Conservation (phyloP, 1,140 invertebrate species). For the Eulimnadia texana region DNA sequence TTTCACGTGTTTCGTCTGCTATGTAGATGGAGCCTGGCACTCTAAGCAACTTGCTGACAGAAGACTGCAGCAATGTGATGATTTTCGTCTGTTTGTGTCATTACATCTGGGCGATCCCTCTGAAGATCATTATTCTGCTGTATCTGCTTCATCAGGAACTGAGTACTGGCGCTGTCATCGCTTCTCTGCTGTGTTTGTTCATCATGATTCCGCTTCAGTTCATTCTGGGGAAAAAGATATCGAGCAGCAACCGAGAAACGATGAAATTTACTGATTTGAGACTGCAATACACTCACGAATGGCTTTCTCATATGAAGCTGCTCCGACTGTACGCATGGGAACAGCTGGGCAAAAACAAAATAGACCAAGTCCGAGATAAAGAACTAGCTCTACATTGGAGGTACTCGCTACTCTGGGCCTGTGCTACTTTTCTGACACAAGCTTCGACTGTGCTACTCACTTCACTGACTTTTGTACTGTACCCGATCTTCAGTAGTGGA, state of each 20-base stretch:
- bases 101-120: slow-evolving; percentile 69
- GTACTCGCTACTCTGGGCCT: slow-evolving; percentile 55
- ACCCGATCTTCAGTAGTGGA: slow-evolving; percentile 39
- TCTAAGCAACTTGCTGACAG: slow-evolving; percentile 65
- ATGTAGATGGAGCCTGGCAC: slow-evolving; percentile 40
- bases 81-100: slow-evolving; percentile 68
- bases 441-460: slow-evolving; percentile 53
- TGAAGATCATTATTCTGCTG: slow-evolving; percentile 60
- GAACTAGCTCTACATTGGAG: slow-evolving; percentile 56
- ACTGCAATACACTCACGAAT: slow-evolving; percentile 57
- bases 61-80: slow-evolving; percentile 68
- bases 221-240: slow-evolving; percentile 52
- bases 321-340: slow-evolving; percentile 75
- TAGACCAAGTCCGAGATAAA: slow-evolving; percentile 44
- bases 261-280: slow-evolving; percentile 57
- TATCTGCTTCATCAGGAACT: slow-evolving; percentile 57
- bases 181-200: slow-evolving; percentile 48
- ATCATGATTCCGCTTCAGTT: slow-evolving; percentile 56
- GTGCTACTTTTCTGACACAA: slow-evolving; percentile 57
- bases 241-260: slow-evolving; percentile 46
- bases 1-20: too few relatives aligned
- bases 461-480: slow-evolving; percentile 50
- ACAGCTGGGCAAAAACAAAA: slow-evolving; percentile 47
- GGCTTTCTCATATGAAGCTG: slow-evolving; percentile 62
- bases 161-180: slow-evolving; percentile 60